Evolutionary conservation across 1,140 invertebrate species (phyloP).

Genomic region (Caenorhabditis elegans): WBcel235 BX284603.4:4231001-4231500

Average conservation of each 20-base stretch:
- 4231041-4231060: neutral
- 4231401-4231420: slow-evolving; percentile 28
- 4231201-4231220: too few relatives aligned
- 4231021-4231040: slow-evolving; percentile 11
- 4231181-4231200: too few relatives aligned
- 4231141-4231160: neutral
- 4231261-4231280: too few relatives aligned
- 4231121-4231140: neutral
- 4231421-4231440: slow-evolving; percentile 30
- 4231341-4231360: too few relatives aligned
- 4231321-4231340: too few relatives aligned
- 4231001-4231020: slow-evolving; percentile 22
- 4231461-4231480: slow-evolving; percentile 5
- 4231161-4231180: too few relatives aligned
- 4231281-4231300: too few relatives aligned
- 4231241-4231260: too few relatives aligned
- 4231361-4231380: too few relatives aligned
- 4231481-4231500: slow-evolving; percentile 33
- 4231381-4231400: neutral
- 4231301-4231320: too few relatives aligned
- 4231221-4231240: too few relatives aligned
- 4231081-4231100: slow-evolving; percentile 24
- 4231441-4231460: slow-evolving; percentile 35
- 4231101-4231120: neutral
- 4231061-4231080: neutral